Base-by-base conservation (phyloP, 2,888 invertebrate species). In the Leucophenga montana region DNA sequence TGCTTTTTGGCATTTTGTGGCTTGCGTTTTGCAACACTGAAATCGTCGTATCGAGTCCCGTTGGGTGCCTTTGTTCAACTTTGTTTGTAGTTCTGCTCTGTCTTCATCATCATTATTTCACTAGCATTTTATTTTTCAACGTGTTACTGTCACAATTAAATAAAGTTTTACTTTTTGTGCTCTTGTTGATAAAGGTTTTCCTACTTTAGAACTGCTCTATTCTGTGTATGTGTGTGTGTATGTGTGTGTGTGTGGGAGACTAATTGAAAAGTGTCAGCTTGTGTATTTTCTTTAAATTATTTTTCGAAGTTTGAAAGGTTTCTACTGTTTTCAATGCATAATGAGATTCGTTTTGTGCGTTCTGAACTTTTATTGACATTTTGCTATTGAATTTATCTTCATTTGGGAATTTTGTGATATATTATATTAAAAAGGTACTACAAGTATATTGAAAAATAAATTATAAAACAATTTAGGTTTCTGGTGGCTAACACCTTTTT, bases 71-170 rank as follows among this genome's bases (percentile, higher is more conserved):
- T 68, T 77, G 72, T 80, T 39, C 61, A 50, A 50, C 50, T n/a
- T 50, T 18, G 14, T 50, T n/a, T 18, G 16, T n/a, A 16, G 50
- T 50, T n/a, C n/a, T 50, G 50, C 16, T n/a, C 39, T 48, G 46
- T 44, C 27, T 31, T 46, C 62, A 48, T 5, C 27, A 14, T 46
- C 62, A 48, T 5, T 18, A 57, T 57, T 27, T 4, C 27, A 33
- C 64, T 69, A 68, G 68, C 57, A 59, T 69, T 54, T 39, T 68
- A 74, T 67, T 71, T 70, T n/a, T 72, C 79, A 77, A 75, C 82
- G 82, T 83, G 79, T 83, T 85, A 79, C 82, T 83, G 83, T 84
- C 84, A 84, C 85, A 85, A 84, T 85, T 83, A 83, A 83, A 84
- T 79, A 75, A 78, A 85, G 74, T 82, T 85, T 84, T 71, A 44